phyloP scores from a whole-genome alignment of 1,140 invertebrate species.

The Nautilus pompilius region DNA sequence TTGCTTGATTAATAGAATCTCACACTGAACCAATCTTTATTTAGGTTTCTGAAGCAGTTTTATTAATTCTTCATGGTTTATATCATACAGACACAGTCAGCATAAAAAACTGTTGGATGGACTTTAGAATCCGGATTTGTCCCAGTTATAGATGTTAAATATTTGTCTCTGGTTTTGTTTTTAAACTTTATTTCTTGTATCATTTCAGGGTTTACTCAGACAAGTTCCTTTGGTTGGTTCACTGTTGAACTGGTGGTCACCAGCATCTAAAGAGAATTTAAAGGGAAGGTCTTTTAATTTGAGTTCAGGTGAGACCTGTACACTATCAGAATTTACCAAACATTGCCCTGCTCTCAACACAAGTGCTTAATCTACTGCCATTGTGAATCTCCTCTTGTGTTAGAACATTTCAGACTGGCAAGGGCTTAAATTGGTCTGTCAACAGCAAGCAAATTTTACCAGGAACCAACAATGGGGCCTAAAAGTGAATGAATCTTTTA shows the following conservation, averaged over 20 bases:
- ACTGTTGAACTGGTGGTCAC: slow-evolving; percentile 65
- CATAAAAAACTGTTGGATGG: too few species aligned
- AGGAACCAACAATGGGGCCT: neutral
- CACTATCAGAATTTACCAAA: neutral
- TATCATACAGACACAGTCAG: too few species aligned
- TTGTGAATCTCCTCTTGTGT: neutral
- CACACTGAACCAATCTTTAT: too few species aligned
- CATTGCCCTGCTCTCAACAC: neutral
- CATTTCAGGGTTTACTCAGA: slow-evolving; percentile 71
- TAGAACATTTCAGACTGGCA: neutral
- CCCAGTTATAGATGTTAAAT: too few species aligned
- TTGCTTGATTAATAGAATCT: too few species aligned
- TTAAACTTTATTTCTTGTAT: neutral
- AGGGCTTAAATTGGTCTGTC: neutral
- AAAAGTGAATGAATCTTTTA: neutral
- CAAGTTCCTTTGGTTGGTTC: slow-evolving; percentile 90
- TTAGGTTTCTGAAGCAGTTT: too few species aligned
- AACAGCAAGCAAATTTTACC: neutral
- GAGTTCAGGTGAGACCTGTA: slow-evolving; percentile 60
- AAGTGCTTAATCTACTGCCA: neutral
- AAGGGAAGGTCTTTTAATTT: slow-evolving; percentile 86
- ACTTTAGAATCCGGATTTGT: too few species aligned
- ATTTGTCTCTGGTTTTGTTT: too few species aligned
- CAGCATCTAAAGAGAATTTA: slow-evolving; percentile 72
- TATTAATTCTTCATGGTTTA: too few species aligned